Conservation (phyloP, 2,797 vertebrate species). For the Dromococcyx pavoninus region DNA sequence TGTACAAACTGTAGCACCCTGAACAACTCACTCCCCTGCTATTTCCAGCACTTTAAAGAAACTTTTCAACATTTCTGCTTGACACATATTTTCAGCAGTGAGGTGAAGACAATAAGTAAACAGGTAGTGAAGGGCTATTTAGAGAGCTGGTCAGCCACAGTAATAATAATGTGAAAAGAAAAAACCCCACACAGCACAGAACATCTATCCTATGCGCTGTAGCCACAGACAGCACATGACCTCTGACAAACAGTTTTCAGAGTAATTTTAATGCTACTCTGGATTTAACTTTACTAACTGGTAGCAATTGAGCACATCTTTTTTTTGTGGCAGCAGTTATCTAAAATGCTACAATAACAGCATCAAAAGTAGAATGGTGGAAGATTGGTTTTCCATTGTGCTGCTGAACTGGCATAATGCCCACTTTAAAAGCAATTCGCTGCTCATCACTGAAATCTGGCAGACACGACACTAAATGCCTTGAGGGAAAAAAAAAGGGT, state of each 20-base stretch:
- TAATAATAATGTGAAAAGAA: constrained; percentile 74
- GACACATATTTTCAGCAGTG: constrained; percentile 82
- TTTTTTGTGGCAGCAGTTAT: constrained; percentile 89
- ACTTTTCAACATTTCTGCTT: constrained; percentile 83
- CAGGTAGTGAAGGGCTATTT: constrained; percentile 82
- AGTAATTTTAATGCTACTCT: constrained; percentile 90
- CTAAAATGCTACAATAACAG: constrained; percentile 94
- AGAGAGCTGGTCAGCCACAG: constrained; percentile 82
- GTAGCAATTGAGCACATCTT: constrained; percentile 87
- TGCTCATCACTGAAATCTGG: constrained; percentile 92
- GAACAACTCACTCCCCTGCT: constrained; percentile 80
- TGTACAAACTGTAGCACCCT: constrained; percentile 78
- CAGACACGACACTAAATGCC: constrained; percentile 94
- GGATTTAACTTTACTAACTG: constrained; percentile 90
- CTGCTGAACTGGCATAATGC: constrained; percentile 92
- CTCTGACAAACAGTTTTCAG: constrained; percentile 88
- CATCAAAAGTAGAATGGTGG: constrained; percentile 90
- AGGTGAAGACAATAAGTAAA: constrained; percentile 85
- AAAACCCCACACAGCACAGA: constrained; percentile 70
- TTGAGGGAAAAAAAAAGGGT: constrained; percentile 76
- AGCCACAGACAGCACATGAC: constrained; percentile 81
- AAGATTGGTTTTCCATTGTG: constrained; percentile 94
- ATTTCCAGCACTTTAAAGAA: constrained; percentile 84
- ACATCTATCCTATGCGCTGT: constrained; percentile 77
- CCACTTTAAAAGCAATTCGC: constrained; percentile 95